Conservation (phyloP, 1,140 invertebrate genomes). For the Hermatobates lingyangjiaoensis region DNA sequence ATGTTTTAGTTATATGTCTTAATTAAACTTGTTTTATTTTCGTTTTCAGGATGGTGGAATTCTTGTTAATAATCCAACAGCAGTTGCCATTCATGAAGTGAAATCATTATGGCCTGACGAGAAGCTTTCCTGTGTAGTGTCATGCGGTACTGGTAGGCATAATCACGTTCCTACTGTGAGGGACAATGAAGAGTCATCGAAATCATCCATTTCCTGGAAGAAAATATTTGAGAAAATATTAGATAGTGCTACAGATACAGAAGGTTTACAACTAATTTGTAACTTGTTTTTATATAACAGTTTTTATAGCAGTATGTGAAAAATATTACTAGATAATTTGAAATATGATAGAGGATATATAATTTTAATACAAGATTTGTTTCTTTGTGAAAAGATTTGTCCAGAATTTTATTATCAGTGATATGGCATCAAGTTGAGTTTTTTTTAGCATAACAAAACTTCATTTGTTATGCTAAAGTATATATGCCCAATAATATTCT, state of each 20-base stretch:
- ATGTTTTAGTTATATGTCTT: no score
- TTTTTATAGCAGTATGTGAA: no score
- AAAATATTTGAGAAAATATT: constrained; percentile 68
- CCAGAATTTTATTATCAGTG: neutral
- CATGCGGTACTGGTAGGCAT: constrained; percentile 60
- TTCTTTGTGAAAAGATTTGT: neutral
- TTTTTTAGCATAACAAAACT: neutral
- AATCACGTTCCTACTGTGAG: constrained; percentile 21
- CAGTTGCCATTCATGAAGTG: constrained; percentile 74
- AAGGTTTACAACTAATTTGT: constrained; percentile 33
- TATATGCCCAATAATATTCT: no score
- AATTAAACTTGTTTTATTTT: constrained; percentile 5
- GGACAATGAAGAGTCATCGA: constrained; percentile 19
- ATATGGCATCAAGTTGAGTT: neutral
- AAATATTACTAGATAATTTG: no score
- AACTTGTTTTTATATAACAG: neutral
- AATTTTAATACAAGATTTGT: neutral
- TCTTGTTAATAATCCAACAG: constrained; percentile 77
- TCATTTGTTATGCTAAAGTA: no score
- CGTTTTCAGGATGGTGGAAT: constrained; percentile 56
- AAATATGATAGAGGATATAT: no score
- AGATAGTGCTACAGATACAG: constrained; percentile 77
- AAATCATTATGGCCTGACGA: constrained; percentile 65
- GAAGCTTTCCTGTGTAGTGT: constrained; percentile 65
- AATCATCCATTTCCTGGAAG: constrained; percentile 40